phyloP scores from a whole-genome alignment of 35 echinoderm and acorn worm species.

The Amphiura filiformis region DNA sequence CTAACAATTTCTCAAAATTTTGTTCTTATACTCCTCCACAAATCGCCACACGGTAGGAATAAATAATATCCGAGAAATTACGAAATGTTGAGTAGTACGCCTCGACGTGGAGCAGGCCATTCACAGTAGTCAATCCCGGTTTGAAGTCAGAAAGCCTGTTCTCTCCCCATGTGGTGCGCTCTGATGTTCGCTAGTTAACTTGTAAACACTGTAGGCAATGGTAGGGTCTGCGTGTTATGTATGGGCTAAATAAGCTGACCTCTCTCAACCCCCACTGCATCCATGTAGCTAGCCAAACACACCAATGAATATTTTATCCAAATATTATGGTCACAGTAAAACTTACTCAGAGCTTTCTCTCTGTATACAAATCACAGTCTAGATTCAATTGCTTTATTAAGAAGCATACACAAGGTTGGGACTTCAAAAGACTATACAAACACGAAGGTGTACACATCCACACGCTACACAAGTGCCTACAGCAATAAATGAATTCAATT shows the following conservation, averaged over 20 bases:
- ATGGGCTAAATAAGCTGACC: neutral
- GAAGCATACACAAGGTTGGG: neutral
- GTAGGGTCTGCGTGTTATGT: neutral
- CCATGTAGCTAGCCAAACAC: too few relatives aligned
- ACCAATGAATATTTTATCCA: neutral
- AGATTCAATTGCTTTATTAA: neutral
- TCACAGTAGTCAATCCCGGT: neutral
- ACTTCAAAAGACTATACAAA: neutral
- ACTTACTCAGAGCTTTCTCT: neutral
- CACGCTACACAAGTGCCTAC: neutral
- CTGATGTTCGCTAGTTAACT: neutral
- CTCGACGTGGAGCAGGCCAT: neutral
- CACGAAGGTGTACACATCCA: neutral
- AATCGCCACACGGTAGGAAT: neutral
- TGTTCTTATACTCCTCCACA: neutral
- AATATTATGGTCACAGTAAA: neutral
- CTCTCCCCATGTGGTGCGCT: neutral
- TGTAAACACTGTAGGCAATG: neutral
- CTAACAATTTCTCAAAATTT: neutral
- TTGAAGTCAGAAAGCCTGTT: neutral
- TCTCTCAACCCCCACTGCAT: neutral
- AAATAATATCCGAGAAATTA: neutral
- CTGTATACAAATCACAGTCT: neutral
- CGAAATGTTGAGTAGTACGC: neutral
- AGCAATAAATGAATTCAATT: too few relatives aligned